Evolutionary conservation across 2,888 invertebrate species (phyloP).

Genomic region (Synergus umbraculus): DNA sequence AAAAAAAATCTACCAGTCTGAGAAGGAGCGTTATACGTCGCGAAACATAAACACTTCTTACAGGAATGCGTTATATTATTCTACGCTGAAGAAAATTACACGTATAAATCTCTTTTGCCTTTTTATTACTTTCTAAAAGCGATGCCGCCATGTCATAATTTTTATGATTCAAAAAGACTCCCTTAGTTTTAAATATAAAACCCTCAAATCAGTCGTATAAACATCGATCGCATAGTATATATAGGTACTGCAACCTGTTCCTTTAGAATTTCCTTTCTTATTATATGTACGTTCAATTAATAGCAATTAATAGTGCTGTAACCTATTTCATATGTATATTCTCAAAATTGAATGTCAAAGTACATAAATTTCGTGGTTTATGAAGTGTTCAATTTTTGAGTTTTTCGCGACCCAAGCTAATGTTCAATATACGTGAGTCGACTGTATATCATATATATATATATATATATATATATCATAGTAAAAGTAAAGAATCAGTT

Average conservation of each 20-base stretch:
- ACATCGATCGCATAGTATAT: not conserved
- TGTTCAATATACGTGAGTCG: no score
- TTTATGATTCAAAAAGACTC: not conserved
- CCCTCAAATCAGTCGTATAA: not conserved
- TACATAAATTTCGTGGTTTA: no score
- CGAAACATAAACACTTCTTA: not conserved
- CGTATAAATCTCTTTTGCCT: not conserved
- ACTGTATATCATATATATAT: no score
- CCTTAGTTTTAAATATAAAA: not conserved
- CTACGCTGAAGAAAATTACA: not conserved
- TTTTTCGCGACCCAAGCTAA: no score
- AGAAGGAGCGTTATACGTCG: not conserved
- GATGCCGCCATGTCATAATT: not conserved
- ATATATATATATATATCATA: no score
- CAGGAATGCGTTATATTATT: not conserved
- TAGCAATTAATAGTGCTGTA: no score
- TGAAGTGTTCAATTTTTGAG: no score
- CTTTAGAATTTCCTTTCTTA: no score
- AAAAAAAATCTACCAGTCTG: not conserved
- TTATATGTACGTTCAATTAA: no score
- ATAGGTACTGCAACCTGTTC: no score
- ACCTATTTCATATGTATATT: no score
- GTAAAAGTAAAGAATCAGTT: conserved; percentile 1
- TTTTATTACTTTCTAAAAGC: not conserved
- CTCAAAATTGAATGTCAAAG: no score